Evolutionary conservation across 2,113 vertebrate genomes (phyloP).

Genomic region (Piprites chloris): DNA sequence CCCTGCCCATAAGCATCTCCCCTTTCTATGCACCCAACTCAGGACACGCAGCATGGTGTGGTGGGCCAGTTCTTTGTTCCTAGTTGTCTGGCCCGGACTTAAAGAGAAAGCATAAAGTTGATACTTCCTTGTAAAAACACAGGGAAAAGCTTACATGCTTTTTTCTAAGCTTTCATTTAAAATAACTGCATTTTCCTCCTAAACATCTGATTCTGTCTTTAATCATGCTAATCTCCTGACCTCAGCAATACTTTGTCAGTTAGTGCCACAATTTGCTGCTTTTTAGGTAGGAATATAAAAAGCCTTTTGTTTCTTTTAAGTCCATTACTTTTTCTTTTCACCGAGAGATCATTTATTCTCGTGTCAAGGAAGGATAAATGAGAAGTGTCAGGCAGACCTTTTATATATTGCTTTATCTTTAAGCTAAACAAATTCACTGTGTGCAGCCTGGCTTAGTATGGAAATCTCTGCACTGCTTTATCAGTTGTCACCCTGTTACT

Average conservation of each 20-base stretch:
- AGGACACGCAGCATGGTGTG: neutral
- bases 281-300: neutral
- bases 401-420: slow-evolving; percentile 7
- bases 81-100: neutral
- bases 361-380: neutral
- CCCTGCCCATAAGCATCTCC: neutral
- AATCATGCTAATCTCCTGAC: neutral
- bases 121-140: neutral
- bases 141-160: neutral
- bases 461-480: neutral
- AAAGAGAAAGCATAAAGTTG: neutral
- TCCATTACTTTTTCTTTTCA: neutral
- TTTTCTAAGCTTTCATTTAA: neutral
- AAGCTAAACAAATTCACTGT: neutral
- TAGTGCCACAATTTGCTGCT: neutral
- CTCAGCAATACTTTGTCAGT: neutral
- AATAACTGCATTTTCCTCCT: neutral
- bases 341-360: neutral
- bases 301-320: slow-evolving; percentile 9
- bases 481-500: neutral
- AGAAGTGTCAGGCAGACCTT: neutral
- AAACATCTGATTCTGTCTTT: neutral
- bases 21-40: neutral
- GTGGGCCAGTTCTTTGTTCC: neutral
- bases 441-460: neutral